Evolutionary conservation across 2,797 vertebrate species (phyloP).

Genomic region (Ispidina lecontei): DNA sequence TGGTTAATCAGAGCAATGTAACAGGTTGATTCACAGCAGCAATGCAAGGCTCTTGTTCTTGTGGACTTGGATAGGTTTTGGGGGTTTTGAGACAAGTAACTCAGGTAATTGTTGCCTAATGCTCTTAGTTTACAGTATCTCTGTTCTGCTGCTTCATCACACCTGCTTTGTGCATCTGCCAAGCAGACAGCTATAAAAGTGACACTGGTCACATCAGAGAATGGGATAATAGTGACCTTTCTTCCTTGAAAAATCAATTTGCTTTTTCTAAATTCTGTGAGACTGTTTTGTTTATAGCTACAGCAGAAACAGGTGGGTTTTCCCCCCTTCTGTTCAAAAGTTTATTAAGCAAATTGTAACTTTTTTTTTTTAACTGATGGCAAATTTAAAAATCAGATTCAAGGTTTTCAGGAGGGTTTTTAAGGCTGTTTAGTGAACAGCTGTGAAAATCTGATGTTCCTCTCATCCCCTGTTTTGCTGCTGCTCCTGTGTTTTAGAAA

Average conservation of each 20-base stretch:
- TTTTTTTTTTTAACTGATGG: background rate
- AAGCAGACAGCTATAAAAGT: background rate
- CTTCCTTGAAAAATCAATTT: background rate
- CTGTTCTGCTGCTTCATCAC: constrained; percentile 28
- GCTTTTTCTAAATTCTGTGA: background rate
- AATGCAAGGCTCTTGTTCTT: background rate
- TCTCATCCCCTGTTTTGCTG: background rate
- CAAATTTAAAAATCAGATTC: background rate
- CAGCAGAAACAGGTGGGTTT: background rate
- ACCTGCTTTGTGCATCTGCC: background rate
- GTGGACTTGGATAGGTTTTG: background rate
- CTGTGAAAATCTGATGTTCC: constrained; percentile 11
- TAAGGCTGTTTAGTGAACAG: constrained; percentile 15
- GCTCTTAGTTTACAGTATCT: constrained; percentile 9
- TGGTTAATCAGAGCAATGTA: background rate
- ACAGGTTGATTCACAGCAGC: background rate
- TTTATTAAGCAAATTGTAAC: background rate
- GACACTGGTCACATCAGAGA: background rate
- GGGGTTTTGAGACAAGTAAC: background rate
- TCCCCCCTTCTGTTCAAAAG: background rate
- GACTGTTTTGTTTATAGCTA: background rate
- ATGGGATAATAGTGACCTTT: background rate
- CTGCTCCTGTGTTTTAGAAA: background rate
- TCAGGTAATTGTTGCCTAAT: background rate
- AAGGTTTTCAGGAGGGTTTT: background rate